Evolutionary conservation across 2,113 vertebrate species (phyloP).

Genomic region (Hemiprocne comata): DNA sequence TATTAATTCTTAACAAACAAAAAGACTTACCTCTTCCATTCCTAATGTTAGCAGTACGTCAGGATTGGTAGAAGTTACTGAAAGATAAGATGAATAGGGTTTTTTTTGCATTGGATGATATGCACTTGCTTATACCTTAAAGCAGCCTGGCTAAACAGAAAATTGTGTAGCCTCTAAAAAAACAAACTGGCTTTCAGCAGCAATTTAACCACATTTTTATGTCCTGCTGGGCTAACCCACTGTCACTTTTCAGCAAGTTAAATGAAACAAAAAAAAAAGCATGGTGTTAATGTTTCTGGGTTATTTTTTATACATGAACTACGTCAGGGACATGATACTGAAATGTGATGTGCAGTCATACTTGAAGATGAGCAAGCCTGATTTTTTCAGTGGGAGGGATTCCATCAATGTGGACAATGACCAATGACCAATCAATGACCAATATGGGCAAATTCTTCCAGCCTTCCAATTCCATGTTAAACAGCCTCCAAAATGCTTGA

Average conservation of each 20-base stretch:
- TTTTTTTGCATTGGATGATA: not conserved
- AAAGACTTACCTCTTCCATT: slow-evolving; percentile 76
- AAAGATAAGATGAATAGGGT: slow-evolving; percentile 43
- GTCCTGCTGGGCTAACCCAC: not conserved
- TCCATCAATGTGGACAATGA: too few relatives aligned
- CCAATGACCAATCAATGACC: too few relatives aligned
- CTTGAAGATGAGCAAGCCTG: not conserved
- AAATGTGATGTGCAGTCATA: not conserved
- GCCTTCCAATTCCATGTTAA: not conserved
- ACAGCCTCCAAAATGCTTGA: not conserved
- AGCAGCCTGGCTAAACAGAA: not conserved
- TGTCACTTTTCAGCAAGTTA: not conserved
- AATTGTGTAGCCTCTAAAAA: not conserved
- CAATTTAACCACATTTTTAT: not conserved
- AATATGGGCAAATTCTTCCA: not conserved
- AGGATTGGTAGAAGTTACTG: slow-evolving; percentile 68
- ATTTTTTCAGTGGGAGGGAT: not conserved
- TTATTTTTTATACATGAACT: not conserved
- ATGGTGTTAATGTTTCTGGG: not conserved
- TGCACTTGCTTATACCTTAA: not conserved
- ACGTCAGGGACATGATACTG: not conserved
- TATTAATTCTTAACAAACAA: not conserved
- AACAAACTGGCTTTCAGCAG: not conserved
- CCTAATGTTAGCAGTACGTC: slow-evolving; percentile 67
- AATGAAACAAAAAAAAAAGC: not conserved